Evolutionary conservation across 2,888 invertebrate species (phyloP).

Genomic region (Xestia rhomboidea): DNA sequence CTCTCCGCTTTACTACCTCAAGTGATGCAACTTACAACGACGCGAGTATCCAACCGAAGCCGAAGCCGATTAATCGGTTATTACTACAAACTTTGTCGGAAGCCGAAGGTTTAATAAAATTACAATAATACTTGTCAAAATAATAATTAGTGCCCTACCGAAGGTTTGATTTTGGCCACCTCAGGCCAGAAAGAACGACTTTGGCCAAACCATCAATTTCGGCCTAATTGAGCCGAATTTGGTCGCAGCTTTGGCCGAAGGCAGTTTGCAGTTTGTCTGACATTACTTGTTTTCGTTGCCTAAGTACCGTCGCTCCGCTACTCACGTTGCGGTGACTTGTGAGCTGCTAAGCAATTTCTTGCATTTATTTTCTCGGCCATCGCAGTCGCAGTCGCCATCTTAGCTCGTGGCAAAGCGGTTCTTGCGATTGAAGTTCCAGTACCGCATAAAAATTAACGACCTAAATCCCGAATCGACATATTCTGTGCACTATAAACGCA

Average conservation of each 20-base stretch:
- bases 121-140: neutral
- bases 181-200: neutral
- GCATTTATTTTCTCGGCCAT: neutral
- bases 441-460: constrained; percentile 16
- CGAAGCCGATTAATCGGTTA: too few relatives aligned
- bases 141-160: neutral
- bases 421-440: constrained; percentile 3
- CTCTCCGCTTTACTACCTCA: neutral
- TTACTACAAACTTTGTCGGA: neutral
- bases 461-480: constrained; percentile 14
- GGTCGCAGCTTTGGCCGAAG: neutral
- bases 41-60: too few relatives aligned
- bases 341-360: neutral
- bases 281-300: neutral
- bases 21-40: neutral
- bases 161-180: neutral
- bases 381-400: neutral
- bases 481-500: constrained; percentile 21
- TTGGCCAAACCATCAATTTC: neutral
- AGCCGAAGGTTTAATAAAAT: neutral
- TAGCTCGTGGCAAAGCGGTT: neutral
- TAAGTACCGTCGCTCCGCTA: neutral
- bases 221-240: neutral
- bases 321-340: neutral
- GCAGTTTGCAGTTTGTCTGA: too few relatives aligned